phyloP scores from a whole-genome alignment of 2,888 invertebrate genomes.

The Hydrotaea cyrtoneurina region DNA sequence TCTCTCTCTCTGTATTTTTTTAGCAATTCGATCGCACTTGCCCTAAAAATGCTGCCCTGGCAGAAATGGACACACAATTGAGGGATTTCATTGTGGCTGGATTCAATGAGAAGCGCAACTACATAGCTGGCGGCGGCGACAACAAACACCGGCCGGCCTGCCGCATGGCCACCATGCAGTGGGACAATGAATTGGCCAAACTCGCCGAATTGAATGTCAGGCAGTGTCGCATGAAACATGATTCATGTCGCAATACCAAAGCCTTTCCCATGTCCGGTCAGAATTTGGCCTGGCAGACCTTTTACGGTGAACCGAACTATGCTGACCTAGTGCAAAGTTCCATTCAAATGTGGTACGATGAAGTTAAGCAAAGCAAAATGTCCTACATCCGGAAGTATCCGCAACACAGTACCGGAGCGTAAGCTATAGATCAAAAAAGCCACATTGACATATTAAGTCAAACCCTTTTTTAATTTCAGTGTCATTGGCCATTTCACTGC shows the following conservation, averaged over 20 bases:
- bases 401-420: conserved; percentile 23
- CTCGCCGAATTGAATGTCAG: conserved; percentile 73
- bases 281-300: conserved; percentile 69
- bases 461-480: conserved; percentile 24
- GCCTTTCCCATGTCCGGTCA: conserved; percentile 73
- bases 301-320: too few relatives aligned
- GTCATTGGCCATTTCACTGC: conserved; percentile 74
- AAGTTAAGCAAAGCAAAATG: conserved; percentile 19
- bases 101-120: conserved; percentile 56
- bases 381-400: conserved; percentile 67
- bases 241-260: conserved; percentile 73
- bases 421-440: conserved; percentile 11
- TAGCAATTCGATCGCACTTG: not conserved
- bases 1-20: too few relatives aligned
- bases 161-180: conserved; percentile 75
- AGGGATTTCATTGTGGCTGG: not conserved
- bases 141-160: conserved; percentile 67
- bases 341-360: not conserved
- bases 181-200: conserved; percentile 74
- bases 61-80: not conserved
- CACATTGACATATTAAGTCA: not conserved
- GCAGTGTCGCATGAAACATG: conserved; percentile 72
- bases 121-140: conserved; percentile 67
- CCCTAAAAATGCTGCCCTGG: conserved; percentile 26
- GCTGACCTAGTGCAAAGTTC: not conserved